Evolutionary conservation across 1,140 invertebrate genomes (phyloP), one percentile per base, ranked within the genome.

Genomic region (Lethocerus indicus): DNA sequence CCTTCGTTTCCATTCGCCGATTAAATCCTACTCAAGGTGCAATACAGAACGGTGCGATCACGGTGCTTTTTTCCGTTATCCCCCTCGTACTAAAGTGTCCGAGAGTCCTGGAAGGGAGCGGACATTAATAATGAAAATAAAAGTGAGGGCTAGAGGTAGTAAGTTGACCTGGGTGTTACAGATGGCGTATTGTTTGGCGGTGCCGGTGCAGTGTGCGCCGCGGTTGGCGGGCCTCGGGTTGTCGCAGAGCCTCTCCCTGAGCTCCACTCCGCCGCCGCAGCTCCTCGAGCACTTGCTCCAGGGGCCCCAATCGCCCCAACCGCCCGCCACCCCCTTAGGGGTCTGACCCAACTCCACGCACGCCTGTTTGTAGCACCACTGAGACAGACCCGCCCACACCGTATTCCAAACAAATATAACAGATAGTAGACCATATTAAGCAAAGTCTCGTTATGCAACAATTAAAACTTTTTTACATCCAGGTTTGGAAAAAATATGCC

Each of bases 301-400:
- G 1, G 59, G 48, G 20, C 69, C 65, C 76, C 73, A 77, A 18
- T 67, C 58, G 12, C 76, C 71, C 79, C 79, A 82, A 54, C 75
- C 73, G 6, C 78, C 78, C 58, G 80, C 67, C 26, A 79, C 70
- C 23, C 76, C 71, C 35, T 67, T 59, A 1, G 76, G 75, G 48
- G 74, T 62, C 25, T 72, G 67, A 0, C 74, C 75, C 54, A 77
- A 74, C 49, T 69, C 68, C 13, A 77, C 72, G 63, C 78, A 83
- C 50, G 74, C 62, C 29, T 71, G 72, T 50, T 64, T 65, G 47
- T 70, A 72, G 62, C 79, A 81, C 79, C 79, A 82, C 76, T 80
- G 57, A 24, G 7, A 49, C n/a, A 32, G 29, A 32, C 29, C 29
- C 29, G 29, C 29, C 16, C 5, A 49, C 27, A 25, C 27, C 23